Percentiles rank a stretch among this genome's conserved stretches.
These are phyloP conservation scores for Megaceryle maxima DNA, from an alignment of 2,113 vertebrate genomes.

Conservation along the genomic window DNA sequence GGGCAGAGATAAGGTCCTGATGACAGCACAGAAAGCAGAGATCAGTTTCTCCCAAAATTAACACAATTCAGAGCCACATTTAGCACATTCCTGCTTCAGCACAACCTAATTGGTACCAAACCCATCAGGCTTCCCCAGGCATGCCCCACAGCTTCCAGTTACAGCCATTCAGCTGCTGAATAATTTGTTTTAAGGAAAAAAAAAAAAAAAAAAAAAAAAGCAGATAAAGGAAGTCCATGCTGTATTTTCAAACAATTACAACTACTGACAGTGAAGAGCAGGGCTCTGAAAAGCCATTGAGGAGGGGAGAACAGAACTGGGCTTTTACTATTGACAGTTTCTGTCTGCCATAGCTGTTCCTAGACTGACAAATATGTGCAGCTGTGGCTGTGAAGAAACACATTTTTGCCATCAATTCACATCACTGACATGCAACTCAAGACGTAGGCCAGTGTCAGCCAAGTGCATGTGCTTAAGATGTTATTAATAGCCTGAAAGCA, in stretches of 20 bases:
- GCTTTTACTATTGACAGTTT: background rate
- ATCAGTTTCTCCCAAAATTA: background rate
- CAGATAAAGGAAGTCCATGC: background rate
- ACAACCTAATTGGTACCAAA: background rate
- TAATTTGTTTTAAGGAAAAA: background rate
- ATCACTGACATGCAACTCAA: background rate
- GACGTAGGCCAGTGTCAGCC: background rate
- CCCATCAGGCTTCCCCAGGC: background rate
- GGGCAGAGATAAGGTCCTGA: background rate
- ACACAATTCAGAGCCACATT: background rate
- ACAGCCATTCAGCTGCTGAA: background rate
- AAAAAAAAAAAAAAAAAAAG: background rate
- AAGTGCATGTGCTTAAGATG: background rate
- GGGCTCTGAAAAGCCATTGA: background rate
- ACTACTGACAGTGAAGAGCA: background rate
- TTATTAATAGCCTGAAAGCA: background rate
- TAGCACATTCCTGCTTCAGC: background rate
- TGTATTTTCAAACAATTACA: background rate
- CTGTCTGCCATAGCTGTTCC: background rate
- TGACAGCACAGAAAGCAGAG: background rate
- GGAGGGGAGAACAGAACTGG: background rate
- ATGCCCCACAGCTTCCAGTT: background rate
- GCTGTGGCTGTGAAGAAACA: background rate
- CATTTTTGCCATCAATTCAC: background rate
- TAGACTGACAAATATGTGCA: background rate